Conservation (phyloP, 1,140 invertebrate species). For the Polyergus mexicanus region DNA sequence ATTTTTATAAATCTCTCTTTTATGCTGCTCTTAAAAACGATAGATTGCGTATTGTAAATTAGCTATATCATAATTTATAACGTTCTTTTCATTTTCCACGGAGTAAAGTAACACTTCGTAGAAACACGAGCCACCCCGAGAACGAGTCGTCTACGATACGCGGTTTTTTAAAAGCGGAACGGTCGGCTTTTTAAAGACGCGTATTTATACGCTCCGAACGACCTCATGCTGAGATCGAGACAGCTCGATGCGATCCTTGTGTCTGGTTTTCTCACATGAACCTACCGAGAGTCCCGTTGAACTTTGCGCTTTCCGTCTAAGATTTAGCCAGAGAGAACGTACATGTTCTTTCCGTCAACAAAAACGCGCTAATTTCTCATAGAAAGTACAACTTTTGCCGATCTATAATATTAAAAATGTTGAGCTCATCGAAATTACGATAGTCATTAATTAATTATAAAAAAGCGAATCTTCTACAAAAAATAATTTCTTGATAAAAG, state of each 20-base stretch:
- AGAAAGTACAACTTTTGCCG: not conserved
- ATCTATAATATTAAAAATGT: not conserved
- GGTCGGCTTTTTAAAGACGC: slow-evolving; percentile 55
- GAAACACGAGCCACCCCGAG: slow-evolving; percentile 17
- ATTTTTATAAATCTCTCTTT: not conserved
- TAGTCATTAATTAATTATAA: not conserved
- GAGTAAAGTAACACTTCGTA: slow-evolving; percentile 10
- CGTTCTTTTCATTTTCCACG: not conserved
- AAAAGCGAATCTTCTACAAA: not conserved
- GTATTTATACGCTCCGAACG: slow-evolving; percentile 57
- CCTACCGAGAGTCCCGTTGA: not conserved
- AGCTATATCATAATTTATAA: not conserved
- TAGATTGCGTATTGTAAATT: not conserved
- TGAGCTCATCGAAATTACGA: not conserved
- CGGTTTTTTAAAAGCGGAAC: slow-evolving; percentile 56
- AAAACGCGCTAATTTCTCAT: not conserved
- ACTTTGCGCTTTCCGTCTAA: not conserved
- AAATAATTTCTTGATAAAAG: not conserved
- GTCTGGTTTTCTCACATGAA: slow-evolving; percentile 17
- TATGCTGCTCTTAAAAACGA: not conserved
- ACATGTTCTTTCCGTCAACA: not conserved
- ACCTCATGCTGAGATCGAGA: slow-evolving; percentile 65
- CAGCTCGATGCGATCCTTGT: slow-evolving; percentile 42
- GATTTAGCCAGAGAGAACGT: not conserved
- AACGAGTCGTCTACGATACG: slow-evolving; percentile 20